Percentiles rank a stretch among this genome's conserved stretches.
Conservation (phyloP, 2,113 vertebrate genomes). For the Mandrillus leucophaeus region DNA sequence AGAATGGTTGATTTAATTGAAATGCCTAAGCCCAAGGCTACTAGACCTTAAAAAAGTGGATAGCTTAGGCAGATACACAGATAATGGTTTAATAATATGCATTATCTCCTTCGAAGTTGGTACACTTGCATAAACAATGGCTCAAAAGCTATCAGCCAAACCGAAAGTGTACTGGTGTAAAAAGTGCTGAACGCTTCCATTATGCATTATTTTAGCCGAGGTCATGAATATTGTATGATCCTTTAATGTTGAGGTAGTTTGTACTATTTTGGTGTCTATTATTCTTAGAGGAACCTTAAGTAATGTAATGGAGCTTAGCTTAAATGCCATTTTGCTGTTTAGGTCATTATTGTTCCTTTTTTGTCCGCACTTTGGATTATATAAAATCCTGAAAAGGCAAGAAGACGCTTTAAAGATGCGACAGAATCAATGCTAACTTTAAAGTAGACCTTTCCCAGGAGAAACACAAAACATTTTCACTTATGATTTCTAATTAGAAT, state of each 20-base stretch:
- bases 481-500: slow-evolving; percentile 17
- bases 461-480: slow-evolving; percentile 50
- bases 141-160: slow-evolving; percentile 57
- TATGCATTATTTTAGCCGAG: slow-evolving; percentile 57
- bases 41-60: neutral
- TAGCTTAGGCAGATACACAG: neutral
- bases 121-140: slow-evolving; percentile 38
- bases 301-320: slow-evolving; percentile 61
- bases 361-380: slow-evolving; percentile 36
- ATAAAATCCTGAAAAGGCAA: slow-evolving; percentile 38
- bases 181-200: slow-evolving; percentile 56
- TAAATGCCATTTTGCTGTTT: slow-evolving; percentile 58
- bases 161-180: neutral
- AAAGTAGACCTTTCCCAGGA: neutral
- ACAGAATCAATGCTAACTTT: neutral
- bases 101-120: slow-evolving; percentile 49
- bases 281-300: slow-evolving; percentile 63
- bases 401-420: slow-evolving; percentile 39
- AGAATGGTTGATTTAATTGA: slow-evolving; percentile 58
- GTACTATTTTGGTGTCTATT: slow-evolving; percentile 67
- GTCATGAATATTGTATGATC: slow-evolving; percentile 72
- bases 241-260: slow-evolving; percentile 59
- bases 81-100: slow-evolving; percentile 45
- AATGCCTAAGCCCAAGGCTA: neutral
- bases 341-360: slow-evolving; percentile 41